Conservation (phyloP, 1,140 invertebrate species). For the Panulirus ornatus region DNA sequence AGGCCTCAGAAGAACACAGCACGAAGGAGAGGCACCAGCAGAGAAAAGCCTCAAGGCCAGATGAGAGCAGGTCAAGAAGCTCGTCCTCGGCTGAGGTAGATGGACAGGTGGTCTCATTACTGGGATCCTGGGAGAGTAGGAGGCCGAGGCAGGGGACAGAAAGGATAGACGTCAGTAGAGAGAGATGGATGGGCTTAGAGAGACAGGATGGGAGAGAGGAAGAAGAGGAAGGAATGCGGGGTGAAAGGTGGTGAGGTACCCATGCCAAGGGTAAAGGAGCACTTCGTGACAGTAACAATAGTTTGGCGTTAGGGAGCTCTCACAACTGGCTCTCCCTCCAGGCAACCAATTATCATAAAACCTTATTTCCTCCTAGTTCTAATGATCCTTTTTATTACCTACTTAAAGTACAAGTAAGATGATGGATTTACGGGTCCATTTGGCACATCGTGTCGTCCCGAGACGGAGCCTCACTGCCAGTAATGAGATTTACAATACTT, state of each 20-base stretch:
- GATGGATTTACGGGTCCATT: no score
- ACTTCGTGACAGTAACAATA: not conserved
- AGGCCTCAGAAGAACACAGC: no score
- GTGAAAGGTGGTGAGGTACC: no score
- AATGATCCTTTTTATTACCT: not conserved
- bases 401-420: constrained; percentile 10
- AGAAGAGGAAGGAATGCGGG: not conserved
- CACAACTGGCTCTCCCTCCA: not conserved
- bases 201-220: not conserved
- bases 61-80: no score
- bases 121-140: not conserved
- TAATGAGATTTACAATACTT: no score
- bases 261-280: no score
- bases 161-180: not conserved
- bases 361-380: not conserved
- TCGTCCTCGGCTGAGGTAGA: no score
- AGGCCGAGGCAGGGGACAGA: not conserved
- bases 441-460: no score
- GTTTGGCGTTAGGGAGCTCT: not conserved
- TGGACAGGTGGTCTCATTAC: no score
- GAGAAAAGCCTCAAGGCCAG: no score
- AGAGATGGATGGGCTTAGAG: not conserved
- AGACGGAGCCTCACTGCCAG: no score
- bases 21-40: no score
- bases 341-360: constrained; percentile 13